Evolutionary conservation across 2,113 vertebrate genomes (phyloP), one percentile per base, ranked within the genome.

Genomic region (Scolopax mira): DNA sequence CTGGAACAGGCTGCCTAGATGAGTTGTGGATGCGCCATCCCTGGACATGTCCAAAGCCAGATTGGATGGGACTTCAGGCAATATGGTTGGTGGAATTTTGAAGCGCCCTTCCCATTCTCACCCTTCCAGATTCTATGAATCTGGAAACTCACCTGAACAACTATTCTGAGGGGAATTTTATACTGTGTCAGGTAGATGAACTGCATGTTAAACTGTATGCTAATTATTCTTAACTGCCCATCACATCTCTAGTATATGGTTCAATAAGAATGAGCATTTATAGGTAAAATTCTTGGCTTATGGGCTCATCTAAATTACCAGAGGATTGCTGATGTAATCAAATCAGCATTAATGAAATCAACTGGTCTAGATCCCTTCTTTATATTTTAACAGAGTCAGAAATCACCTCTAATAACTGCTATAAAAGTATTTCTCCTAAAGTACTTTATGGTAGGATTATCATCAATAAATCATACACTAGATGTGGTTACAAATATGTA

Each of bases 281-380:
- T 49, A 95, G 42, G 61, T 86, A 93, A 96, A 96, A 79, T 81
- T 62, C 58, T 93, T 93, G 55, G 71, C 79, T 88, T 82, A 25
- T 5, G 27, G 60, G 51, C 31, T 92, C 61, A 89, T 33, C 61
- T 60, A 30, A 87, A 78, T 28, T 91, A 41, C 28, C 31, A 57
- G 33, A 87, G 15, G 27, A 73, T 37, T 5, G 9, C 35, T 46
- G n/a, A 51, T 39, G 24, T 37, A 72, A 89, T 72, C 55, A 80
- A 78, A 88, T 24, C 19, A 82, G 49, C 39, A 75, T 55, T 75
- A 89, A 67, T 30, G 10, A 91, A 91, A 95, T 42, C 57, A 89
- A 35, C 23, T 39, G 71, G 70, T 75, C 35, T 49, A 51, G 52
- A 74, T 75, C 39, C 19, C 54, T 49, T 72, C 72, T 84, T 82